phyloP scores from a whole-genome alignment of 2,888 invertebrate species.

The Euphydryas editha region DNA sequence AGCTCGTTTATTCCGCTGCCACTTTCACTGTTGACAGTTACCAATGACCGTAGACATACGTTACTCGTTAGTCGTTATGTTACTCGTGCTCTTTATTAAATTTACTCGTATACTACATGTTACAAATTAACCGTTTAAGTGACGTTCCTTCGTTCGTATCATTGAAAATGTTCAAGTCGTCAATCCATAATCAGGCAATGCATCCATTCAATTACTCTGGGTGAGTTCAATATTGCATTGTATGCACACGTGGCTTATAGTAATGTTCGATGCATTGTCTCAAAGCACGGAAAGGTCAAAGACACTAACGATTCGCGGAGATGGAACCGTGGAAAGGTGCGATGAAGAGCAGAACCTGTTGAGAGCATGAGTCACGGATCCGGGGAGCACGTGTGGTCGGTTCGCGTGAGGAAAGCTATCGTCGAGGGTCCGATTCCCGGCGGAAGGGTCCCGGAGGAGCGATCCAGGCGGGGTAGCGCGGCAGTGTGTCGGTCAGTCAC shows the following conservation, averaged over 20 bases:
- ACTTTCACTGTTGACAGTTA: slow-evolving; percentile 73
- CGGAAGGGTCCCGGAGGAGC: slow-evolving; percentile 78
- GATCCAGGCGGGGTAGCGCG: slow-evolving; percentile 76
- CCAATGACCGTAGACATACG: slow-evolving; percentile 48
- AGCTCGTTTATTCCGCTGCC: slow-evolving; percentile 61
- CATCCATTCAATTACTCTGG: slow-evolving; percentile 15
- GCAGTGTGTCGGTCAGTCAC: slow-evolving; percentile 83
- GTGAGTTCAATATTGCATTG: slow-evolving; percentile 36
- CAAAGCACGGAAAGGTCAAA: slow-evolving; percentile 39
- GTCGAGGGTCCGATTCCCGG: slow-evolving; percentile 70
- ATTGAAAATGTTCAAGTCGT: background rate
- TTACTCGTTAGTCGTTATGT: slow-evolving; percentile 19
- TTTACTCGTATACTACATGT: background rate
- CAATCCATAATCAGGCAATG: slow-evolving; percentile 21
- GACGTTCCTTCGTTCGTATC: background rate
- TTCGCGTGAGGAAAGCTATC: slow-evolving; percentile 54
- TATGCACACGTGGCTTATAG: slow-evolving; percentile 41
- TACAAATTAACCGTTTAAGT: background rate
- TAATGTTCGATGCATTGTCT: slow-evolving; percentile 39
- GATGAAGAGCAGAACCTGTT: slow-evolving; percentile 52
- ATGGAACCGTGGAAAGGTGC: slow-evolving; percentile 29
- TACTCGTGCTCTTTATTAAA: slow-evolving; percentile 7
- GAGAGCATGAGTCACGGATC: slow-evolving; percentile 49
- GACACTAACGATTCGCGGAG: slow-evolving; percentile 37
- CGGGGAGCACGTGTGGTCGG: slow-evolving; percentile 54